Conservation (phyloP, 2,113 vertebrate species). For the Rattus rattus region DNA sequence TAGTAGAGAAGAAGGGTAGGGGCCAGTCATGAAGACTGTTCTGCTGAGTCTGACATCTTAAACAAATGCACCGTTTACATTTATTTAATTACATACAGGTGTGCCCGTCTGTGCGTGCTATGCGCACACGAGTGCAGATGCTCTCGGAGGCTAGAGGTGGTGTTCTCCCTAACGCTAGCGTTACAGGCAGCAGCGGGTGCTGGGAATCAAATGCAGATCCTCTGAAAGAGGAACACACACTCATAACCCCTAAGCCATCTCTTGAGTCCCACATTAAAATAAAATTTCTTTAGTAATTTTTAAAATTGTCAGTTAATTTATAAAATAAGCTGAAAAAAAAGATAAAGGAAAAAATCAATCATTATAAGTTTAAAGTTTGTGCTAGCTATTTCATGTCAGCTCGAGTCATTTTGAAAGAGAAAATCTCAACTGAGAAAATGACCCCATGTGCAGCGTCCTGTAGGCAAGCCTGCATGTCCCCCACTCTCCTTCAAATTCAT, state of each 20-base stretch:
- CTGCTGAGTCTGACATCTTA: background rate
- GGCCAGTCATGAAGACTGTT: background rate
- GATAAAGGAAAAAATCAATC: background rate
- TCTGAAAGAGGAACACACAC: background rate
- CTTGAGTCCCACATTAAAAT: background rate
- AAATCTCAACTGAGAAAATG: background rate
- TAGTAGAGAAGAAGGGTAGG: background rate
- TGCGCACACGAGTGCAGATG: background rate
- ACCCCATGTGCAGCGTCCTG: background rate
- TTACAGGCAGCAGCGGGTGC: background rate
- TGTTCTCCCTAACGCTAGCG: background rate
- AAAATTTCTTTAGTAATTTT: background rate
- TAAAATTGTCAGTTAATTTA: background rate
- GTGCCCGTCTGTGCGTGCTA: background rate
- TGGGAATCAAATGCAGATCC: background rate
- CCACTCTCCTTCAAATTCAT: background rate
- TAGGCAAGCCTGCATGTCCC: background rate
- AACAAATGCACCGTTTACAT: background rate
- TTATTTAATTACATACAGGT: background rate
- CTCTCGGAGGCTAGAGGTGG: background rate
- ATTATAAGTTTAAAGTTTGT: background rate
- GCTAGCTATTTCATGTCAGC: background rate
- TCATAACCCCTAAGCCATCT: background rate
- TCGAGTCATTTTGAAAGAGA: background rate
- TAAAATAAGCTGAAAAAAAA: background rate